Base-by-base conservation (phyloP, 2,113 vertebrate genomes). In the Seriola rivoliana region DNA sequence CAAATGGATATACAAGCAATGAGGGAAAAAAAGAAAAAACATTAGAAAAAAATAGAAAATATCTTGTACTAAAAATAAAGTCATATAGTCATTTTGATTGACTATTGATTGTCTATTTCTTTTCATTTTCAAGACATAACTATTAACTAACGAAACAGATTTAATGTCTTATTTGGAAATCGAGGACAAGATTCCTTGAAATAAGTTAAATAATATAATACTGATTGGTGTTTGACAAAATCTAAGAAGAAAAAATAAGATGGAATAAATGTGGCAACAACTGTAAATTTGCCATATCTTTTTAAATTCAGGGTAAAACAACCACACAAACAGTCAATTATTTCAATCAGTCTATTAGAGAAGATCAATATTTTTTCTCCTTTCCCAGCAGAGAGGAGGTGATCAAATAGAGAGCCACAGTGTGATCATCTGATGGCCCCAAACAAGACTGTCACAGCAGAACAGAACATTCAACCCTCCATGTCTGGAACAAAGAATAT, bases 331-430 rank as follows among this genome's bases (percentile, higher is more conserved):
- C 21, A 19, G 13, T 48, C n/a, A 78, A 50, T 58, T 14, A 48
- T 40, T 58, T 42, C 25, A 57, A 40, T 11, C 12, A n/a, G 44
- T 54, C 1, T 46, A 21, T 67, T 23, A 44, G 21, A 76, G 2
- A n/a, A 60, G n/a, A n/a, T 54, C 6, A 38, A 32, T 72, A 46
- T 66, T 10, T 25, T 34, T 50, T 25, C 54, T 75, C 52, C 12
- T 52, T 67, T 36, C 1, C 2, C n/a, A 36, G 13, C 73, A 74
- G 59, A 71, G 50, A n/a, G 57, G 62, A 66, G 52, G 52, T 72
- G 54, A 81, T 81, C 72, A 81, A 67, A 50, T 57, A 50, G 29
- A 67, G 57, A 54, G 75, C 21, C 32, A 52, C 44, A 62, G 32
- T 38, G 52, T 55, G 8, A 23, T 13, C 52, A 8, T n/a, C 12